phyloP scores from a whole-genome alignment of 2,113 vertebrate genomes.

The Conger conger region DNA sequence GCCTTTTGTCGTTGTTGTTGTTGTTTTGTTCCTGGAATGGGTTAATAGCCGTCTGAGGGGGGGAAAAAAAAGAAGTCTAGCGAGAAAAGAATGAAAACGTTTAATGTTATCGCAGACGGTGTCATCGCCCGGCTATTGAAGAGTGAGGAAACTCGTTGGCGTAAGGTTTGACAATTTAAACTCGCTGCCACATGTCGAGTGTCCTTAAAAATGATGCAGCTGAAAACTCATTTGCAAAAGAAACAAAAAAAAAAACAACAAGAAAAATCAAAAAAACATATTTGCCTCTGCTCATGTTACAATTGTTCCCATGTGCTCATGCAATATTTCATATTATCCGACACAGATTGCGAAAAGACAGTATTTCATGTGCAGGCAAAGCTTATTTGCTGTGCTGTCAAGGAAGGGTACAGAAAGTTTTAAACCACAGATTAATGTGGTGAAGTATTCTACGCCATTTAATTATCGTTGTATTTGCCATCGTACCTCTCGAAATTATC shows the following conservation, averaged over 20 bases:
- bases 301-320: not conserved
- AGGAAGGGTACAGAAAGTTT: slow-evolving; percentile 8
- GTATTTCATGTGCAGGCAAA: not conserved
- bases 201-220: not conserved
- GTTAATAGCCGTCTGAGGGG: not conserved
- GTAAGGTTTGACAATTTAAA: not conserved
- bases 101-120: not conserved
- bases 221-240: not conserved
- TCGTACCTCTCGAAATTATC: not conserved
- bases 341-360: not conserved
- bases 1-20: not conserved
- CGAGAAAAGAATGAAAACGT: not conserved
- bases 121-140: not conserved
- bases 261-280: not conserved
- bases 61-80: not conserved
- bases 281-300: not conserved
- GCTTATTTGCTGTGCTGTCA: slow-evolving; percentile 27
- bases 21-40: not conserved
- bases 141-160: not conserved
- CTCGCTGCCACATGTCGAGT: not conserved
- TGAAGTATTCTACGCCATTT: slow-evolving; percentile 43
- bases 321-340: not conserved
- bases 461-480: slow-evolving; percentile 61
- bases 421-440: slow-evolving; percentile 49
- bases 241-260: too few species aligned